Base-by-base conservation (phyloP, 92 coral and sea anemone species). In the Parazoanthus atlanticus region DNA sequence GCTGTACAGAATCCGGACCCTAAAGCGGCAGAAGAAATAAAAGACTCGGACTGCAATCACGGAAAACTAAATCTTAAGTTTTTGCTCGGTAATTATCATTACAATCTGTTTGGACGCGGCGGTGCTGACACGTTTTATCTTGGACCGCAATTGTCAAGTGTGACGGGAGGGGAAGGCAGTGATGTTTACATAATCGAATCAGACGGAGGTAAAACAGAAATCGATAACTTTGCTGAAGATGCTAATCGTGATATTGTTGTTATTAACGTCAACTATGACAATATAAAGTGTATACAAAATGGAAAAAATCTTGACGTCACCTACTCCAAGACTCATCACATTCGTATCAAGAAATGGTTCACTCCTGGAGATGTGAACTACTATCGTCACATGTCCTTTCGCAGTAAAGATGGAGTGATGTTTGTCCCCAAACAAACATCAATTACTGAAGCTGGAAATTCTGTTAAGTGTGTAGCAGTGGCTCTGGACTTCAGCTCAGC, bases 71-170 rank as follows among this genome's bases (percentile, higher is more conserved):
- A 15, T 52, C 58, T 52, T 16, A 52, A 52, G 21, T 52, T 52
- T 52, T 52, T 52, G 58, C 58, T 52, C 58, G 94, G 94, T 23
- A 86, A 92, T 71, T 92, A 92, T 46, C 92, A 89, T 52, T 92
- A 92, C 90, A 86, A 92, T 78, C 70, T 92, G 85, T 92, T 89
- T 47, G 94, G 94, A 19, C 84, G 94, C 23, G 94, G 94, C 38
- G 94, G 94, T 15, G 67, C 77, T 12, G 94, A 92, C 66, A 85
- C 86, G 3, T 92, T 92, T 54, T 92, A 89, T 34, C 90, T 92
- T 23, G 94, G 94, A 54, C 94, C 94, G 3, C 90, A 92, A 61
- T 73, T 89, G 66, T 70, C 90, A 3, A 8, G 74, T 15, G 92
- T 92, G 1, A 89, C 92, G 8, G 94, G 94, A 89, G 94, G 94